Evolutionary conservation across 1,140 invertebrate genomes (phyloP).

Genomic region (Halesus radiatus): DNA sequence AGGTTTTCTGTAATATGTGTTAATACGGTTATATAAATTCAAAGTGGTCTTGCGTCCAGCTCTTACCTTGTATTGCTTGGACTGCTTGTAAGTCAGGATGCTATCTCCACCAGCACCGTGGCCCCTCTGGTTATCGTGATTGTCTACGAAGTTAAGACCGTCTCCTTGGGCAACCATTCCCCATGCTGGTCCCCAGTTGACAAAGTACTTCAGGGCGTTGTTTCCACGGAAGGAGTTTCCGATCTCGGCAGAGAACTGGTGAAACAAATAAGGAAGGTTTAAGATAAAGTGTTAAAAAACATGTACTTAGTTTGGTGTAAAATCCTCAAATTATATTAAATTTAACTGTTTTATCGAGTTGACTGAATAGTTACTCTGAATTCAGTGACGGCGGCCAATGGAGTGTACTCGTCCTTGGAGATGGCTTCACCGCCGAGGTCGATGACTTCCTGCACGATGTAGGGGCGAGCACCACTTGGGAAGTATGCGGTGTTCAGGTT

Average conservation of each 20-base stretch:
- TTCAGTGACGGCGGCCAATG: conserved; percentile 80
- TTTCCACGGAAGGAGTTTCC: conserved; percentile 63
- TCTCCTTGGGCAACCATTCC: conserved; percentile 70
- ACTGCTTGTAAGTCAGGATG: conserved; percentile 75
- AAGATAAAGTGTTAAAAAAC: not conserved
- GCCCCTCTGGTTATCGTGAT: conserved; percentile 73
- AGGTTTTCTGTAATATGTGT: not conserved
- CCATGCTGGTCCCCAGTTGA: conserved; percentile 73
- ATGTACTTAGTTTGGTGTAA: too few relatives aligned
- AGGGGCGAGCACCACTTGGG: conserved; percentile 71
- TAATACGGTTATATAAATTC: too few relatives aligned
- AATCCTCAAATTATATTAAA: too few relatives aligned
- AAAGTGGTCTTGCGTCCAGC: too few relatives aligned
- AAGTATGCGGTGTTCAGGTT: conserved; percentile 76
- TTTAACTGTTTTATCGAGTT: too few relatives aligned
- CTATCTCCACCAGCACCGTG: conserved; percentile 68
- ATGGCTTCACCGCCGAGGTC: conserved; percentile 82
- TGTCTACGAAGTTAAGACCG: conserved; percentile 77
- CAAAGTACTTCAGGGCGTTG: conserved; percentile 66
- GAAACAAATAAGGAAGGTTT: not conserved
- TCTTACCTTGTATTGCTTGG: conserved; percentile 72
- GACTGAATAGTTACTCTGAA: conserved; percentile 66
- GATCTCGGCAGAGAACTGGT: conserved; percentile 51
- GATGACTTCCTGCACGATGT: conserved; percentile 87
- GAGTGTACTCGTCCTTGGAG: conserved; percentile 75